Percentiles rank a stretch among this genome's conserved stretches.
These are phyloP conservation scores for Apis florea DNA, from an alignment of 1,140 invertebrate species.

Conservation along the genomic window DNA sequence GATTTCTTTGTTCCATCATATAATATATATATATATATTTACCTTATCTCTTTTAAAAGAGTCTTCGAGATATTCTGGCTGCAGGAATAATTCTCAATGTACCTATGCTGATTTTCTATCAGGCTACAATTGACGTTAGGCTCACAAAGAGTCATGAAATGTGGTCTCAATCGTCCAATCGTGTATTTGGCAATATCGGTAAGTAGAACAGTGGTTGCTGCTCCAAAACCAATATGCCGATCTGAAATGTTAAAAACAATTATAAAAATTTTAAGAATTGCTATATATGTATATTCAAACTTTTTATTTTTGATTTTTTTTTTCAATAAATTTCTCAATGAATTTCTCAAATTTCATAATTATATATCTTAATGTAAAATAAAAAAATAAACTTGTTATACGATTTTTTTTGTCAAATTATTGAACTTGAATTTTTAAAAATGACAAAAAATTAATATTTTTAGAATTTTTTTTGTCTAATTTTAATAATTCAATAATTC, in stretches of 20 bases:
- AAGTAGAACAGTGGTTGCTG: slow-evolving; percentile 89
- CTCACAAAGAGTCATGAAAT: slow-evolving; percentile 90
- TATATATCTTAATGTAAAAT: too few relatives aligned
- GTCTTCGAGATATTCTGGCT: slow-evolving; percentile 81
- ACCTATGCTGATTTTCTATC: slow-evolving; percentile 81
- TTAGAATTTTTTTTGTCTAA: too few relatives aligned
- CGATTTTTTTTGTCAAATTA: too few relatives aligned
- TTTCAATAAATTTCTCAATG: too few relatives aligned
- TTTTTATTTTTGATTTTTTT: too few relatives aligned
- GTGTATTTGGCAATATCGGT: slow-evolving; percentile 96
- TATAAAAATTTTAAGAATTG: not conserved
- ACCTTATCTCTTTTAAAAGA: slow-evolving; percentile 86
- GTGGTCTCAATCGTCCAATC: slow-evolving; percentile 94
- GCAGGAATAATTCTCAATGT: slow-evolving; percentile 85
- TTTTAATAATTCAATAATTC: too few relatives aligned
- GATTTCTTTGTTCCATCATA: too few relatives aligned
- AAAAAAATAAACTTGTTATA: too few relatives aligned
- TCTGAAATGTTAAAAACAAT: slow-evolving; percentile 61
- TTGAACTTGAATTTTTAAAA: too few relatives aligned
- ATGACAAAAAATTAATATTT: too few relatives aligned
- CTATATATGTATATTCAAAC: too few relatives aligned
- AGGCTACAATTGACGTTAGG: slow-evolving; percentile 83
- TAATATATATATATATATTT: not conserved
- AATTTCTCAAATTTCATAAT: too few relatives aligned
- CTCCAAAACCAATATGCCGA: slow-evolving; percentile 91